Evolutionary conservation across 2,888 invertebrate genomes (phyloP), one percentile per base, ranked within the genome.

Genomic region (Ochropacha duplaris): DNA sequence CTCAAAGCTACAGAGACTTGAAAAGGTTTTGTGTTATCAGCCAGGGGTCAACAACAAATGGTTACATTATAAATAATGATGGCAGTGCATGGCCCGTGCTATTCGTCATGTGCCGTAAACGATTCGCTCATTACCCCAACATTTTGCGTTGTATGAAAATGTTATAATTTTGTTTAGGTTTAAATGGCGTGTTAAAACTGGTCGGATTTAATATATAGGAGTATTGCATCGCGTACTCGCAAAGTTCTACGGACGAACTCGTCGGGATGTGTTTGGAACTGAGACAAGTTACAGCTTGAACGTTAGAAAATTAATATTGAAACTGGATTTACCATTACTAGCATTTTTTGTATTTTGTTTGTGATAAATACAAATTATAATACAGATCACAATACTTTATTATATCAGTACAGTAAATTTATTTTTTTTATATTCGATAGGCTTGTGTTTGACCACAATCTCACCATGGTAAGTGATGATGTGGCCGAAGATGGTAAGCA

Each of bases 1-100:
- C 9, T 50, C 49, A 31, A 55, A 5, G 57, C 49, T 56, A 5
- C 19, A 14, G 36, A 54, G 58, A 19, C 26, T 11, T 22, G 22
- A 39, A 31, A 34, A 51, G 54, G 54, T 52, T 39, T 58, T 64
- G 26, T 50, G 22, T 50, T 57, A 39, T 55, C 62, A 56, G 44
- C 58, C 51, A 61, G 63, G 60, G 84, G 61, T 82, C 83, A 58
- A 44, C n/a, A 14, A 24, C 57, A 54, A 68, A 36, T 86, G 83
- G 88, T 71, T 74, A 75, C 75, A 76, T 78, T 83, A 79, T 86
- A 84, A 87, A 83, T 89, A 88, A 89, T 84, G 87, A 84, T 74
- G 78, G 66, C 62, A 65, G 69, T 78, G 72, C 77, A 80, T 74
- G 76, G 71, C 70, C 62, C 71, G 66, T 64, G 72, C 77, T 74